A percentile compares a stretch with the other conserved stretches of the same genome.
phyloP scores from a whole-genome alignment of 2,888 invertebrate species.

The Geotrupes spiniger region DNA sequence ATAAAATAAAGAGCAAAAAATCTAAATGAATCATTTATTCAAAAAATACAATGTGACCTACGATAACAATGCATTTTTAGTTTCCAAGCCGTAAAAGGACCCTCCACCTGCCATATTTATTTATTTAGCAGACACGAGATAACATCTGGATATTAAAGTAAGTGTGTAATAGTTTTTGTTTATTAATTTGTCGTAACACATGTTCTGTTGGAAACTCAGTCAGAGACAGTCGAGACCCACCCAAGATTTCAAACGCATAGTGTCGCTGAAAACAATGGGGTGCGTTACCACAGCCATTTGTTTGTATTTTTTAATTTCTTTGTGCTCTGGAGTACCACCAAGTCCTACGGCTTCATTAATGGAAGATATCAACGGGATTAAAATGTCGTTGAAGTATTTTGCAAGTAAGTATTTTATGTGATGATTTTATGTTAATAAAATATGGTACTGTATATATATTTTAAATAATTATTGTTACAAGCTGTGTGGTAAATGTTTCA shows the following conservation, averaged over 20 bases:
- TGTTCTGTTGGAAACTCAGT: conserved; percentile 8
- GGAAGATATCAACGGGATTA: conserved; percentile 19
- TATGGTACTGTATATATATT: too few species aligned
- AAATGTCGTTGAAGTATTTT: conserved; percentile 14
- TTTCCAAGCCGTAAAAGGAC: not conserved
- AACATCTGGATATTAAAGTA: conserved; percentile 10
- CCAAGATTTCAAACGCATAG: too few species aligned
- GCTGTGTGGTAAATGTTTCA: too few species aligned
- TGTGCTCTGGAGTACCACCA: conserved; percentile 20
- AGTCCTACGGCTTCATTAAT: conserved; percentile 15
- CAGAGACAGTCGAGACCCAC: too few species aligned
- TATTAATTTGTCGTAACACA: conserved; percentile 7
- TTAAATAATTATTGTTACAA: too few species aligned
- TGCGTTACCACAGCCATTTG: too few species aligned
- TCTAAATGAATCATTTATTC: too few species aligned
- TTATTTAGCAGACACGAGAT: conserved; percentile 11
- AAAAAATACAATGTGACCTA: too few species aligned
- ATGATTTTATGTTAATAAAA: too few species aligned
- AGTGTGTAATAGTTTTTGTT: conserved; percentile 12
- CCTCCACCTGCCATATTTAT: conserved; percentile 10
- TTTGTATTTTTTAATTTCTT: not conserved
- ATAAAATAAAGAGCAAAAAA: too few species aligned
- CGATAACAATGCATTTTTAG: too few species aligned
- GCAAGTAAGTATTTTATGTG: conserved; percentile 17
- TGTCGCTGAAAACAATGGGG: too few species aligned